phyloP scores from a whole-genome alignment of 2,888 invertebrate genomes.

The Archips crataeganus region DNA sequence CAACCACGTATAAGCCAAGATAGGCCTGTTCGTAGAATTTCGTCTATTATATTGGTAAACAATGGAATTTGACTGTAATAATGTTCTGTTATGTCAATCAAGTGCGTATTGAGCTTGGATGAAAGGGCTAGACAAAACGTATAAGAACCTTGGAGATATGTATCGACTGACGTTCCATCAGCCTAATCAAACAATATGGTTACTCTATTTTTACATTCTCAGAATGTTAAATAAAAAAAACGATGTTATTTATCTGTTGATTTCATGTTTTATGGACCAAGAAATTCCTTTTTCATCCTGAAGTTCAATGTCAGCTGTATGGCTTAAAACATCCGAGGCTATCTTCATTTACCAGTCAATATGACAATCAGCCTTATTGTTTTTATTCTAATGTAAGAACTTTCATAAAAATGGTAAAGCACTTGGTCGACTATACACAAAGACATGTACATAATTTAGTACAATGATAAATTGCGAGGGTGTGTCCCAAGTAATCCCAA shows the following conservation, averaged over 20 bases:
- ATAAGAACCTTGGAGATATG: neutral
- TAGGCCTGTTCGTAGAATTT: conserved; percentile 3
- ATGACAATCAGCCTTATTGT: too few relatives aligned
- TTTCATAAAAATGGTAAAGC: too few relatives aligned
- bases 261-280: too few relatives aligned
- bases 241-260: too few relatives aligned
- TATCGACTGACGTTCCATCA: neutral
- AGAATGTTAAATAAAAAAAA: neutral
- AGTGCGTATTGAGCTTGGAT: conserved; percentile 22
- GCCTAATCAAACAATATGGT: neutral
- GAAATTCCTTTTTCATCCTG: too few relatives aligned
- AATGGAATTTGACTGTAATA: conserved; percentile 25
- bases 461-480: conserved; percentile 16
- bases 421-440: too few relatives aligned
- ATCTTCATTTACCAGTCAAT: too few relatives aligned
- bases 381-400: too few relatives aligned
- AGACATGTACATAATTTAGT: too few relatives aligned
- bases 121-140: conserved; percentile 16
- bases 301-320: too few relatives aligned
- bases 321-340: too few relatives aligned
- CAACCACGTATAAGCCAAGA: conserved; percentile 10
- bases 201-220: neutral
- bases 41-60: conserved; percentile 26
- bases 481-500: conserved; percentile 3
- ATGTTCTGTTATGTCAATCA: conserved; percentile 24